Conservation (phyloP, 2,888 invertebrate genomes). For the Melieria crassipennis region DNA sequence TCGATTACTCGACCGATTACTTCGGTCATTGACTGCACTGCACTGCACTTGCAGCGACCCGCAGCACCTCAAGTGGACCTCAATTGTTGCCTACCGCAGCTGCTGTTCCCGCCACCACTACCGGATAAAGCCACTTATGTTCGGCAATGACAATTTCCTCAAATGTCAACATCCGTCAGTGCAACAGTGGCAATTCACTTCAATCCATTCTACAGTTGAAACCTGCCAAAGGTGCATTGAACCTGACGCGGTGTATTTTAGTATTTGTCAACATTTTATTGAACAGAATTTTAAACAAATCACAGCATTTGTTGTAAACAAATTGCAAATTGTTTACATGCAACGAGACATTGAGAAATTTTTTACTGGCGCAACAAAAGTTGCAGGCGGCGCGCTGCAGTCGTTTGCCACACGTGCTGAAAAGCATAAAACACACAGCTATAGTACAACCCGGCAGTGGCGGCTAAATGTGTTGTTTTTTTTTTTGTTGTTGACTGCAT, state of each 20-base stretch:
- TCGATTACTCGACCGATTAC: no score
- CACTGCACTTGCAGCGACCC: neutral
- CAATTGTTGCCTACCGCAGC: conserved; percentile 5
- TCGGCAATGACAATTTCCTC: neutral
- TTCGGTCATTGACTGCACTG: no score
- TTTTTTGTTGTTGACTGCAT: no score
- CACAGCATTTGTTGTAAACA: conserved; percentile 26
- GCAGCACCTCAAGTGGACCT: conserved; percentile 22
- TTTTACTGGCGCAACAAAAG: conserved; percentile 12
- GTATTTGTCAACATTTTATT: conserved; percentile 30
- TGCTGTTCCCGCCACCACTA: neutral
- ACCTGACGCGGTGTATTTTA: neutral
- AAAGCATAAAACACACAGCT: conserved; percentile 26
- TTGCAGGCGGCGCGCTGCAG: conserved; percentile 3
- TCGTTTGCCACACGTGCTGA: conserved; percentile 33
- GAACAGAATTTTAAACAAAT: conserved; percentile 28
- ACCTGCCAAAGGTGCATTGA: conserved; percentile 23
- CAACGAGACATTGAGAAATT: no score
- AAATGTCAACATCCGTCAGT: conserved; percentile 25
- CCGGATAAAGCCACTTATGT: conserved; percentile 21
- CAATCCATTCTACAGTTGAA: neutral
- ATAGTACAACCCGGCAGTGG: neutral
- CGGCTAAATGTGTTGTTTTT: no score
- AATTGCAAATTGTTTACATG: no score
- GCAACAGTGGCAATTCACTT: neutral